Evolutionary conservation across 1,140 invertebrate genomes (phyloP), one percentile per base, ranked within the genome.

Genomic region (Arctopsyche grandis): DNA sequence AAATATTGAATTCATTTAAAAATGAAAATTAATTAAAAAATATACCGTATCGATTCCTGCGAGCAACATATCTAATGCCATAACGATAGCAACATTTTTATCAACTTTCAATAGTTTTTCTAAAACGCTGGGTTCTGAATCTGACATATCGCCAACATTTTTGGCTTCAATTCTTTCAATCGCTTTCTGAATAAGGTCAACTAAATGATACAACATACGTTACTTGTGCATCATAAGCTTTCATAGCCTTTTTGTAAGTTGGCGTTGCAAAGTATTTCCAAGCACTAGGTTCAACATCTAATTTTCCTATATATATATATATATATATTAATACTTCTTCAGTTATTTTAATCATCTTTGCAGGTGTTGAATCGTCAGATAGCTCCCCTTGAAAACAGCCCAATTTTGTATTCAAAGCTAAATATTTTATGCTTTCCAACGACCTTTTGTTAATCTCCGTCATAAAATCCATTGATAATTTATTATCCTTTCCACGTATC

Each of bases 21-120:
- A n/a, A n/a, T n/a, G n/a, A n/a, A n/a, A n/a, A n/a, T n/a, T n/a
- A n/a, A 69, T 24, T 43, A 52, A 75, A 21, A 44, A 83, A n/a
- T n/a, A 26, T 66, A 93, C 93, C 81, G 93, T 95, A 86, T 95
- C 94, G 29, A 94, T 90, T 66, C 94, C 94, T 16, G 93, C 93
- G 74, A 93, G 88, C 22, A 95, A 79, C 90, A 94, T 92, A 84
- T 95, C 94, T 78, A 91, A 88, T 1, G 92, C 91, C 90, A 95
- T 93, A 1, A 91, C 87, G 16, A 89, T 83, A 0, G 92, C 91
- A 38, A 88, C 86, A 84, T 86, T 86, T 82, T 88, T 86, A 82
- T 90, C 88, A 16, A 89, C 89, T 82, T 84, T 88, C 9, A 89
- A 84, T 60, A 89, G 81, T 82, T 89, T 90, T 80, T 91, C 89